A percentile compares a stretch with the other conserved stretches of the same genome.
Conservation (phyloP, 2,113 vertebrate species). For the Argyrosomus japonicus region DNA sequence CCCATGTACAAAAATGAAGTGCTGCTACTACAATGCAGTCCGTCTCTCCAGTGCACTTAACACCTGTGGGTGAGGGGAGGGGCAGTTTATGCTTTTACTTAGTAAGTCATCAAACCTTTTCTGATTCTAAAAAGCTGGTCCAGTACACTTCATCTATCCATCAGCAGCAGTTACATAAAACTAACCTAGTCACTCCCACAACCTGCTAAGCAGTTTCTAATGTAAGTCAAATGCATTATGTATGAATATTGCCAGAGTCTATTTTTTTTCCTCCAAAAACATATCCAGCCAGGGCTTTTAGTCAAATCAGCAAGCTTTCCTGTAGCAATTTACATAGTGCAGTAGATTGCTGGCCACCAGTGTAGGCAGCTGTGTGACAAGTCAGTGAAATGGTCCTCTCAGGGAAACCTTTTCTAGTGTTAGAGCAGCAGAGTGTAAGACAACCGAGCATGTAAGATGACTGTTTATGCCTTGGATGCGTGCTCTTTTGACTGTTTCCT, state of each 20-base stretch:
- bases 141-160: slow-evolving; percentile 47
- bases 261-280: slow-evolving; percentile 47
- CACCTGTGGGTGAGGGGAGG: not conserved
- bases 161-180: slow-evolving; percentile 57
- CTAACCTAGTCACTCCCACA: slow-evolving; percentile 43
- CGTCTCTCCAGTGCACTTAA: slow-evolving; percentile 49
- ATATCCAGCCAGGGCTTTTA: slow-evolving; percentile 65
- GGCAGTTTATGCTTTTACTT: slow-evolving; percentile 36
- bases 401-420: slow-evolving; percentile 6
- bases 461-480: not conserved
- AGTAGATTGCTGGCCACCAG: slow-evolving; percentile 39
- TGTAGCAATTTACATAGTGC: slow-evolving; percentile 62
- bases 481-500: not conserved
- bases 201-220: slow-evolving; percentile 73
- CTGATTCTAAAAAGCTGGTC: slow-evolving; percentile 26
- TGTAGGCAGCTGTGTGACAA: slow-evolving; percentile 56
- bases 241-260: slow-evolving; percentile 60
- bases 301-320: slow-evolving; percentile 72
- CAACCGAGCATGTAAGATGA: not conserved
- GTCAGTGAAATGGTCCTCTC: slow-evolving; percentile 4
- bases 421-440: slow-evolving; percentile 6
- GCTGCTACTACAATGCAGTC: slow-evolving; percentile 15
- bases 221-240: slow-evolving; percentile 75
- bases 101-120: slow-evolving; percentile 40
- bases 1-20: slow-evolving; percentile 26